Conservation (phyloP, 2,797 vertebrate genomes). For the Graptemys geographica region DNA sequence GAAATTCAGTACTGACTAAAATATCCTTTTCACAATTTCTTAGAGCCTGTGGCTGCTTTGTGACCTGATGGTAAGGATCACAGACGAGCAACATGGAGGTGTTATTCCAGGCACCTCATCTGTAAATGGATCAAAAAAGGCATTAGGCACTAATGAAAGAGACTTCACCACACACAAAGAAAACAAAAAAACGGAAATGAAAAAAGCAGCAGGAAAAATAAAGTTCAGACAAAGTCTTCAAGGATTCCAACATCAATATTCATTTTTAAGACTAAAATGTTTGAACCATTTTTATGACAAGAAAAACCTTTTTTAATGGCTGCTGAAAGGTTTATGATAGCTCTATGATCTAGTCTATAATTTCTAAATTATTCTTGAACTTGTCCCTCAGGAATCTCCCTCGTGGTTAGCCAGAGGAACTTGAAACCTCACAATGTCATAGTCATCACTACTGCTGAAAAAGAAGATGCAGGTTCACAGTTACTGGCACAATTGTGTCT, state of each 20-base stretch:
- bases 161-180: slow-evolving; percentile 12
- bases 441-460: background rate
- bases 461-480: background rate
- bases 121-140: slow-evolving; percentile 50
- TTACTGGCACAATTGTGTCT: background rate
- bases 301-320: slow-evolving; percentile 78
- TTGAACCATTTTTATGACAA: slow-evolving; percentile 61
- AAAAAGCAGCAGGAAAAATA: slow-evolving; percentile 73
- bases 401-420: slow-evolving; percentile 2
- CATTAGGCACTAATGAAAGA: slow-evolving; percentile 54
- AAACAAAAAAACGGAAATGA: slow-evolving; percentile 71
- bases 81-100: slow-evolving; percentile 23
- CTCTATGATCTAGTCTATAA: slow-evolving; percentile 74
- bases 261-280: slow-evolving; percentile 63
- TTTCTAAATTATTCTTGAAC: slow-evolving; percentile 74
- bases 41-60: background rate
- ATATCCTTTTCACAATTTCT: background rate
- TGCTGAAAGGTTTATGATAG: slow-evolving; percentile 81
- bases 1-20: background rate
- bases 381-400: slow-evolving; percentile 43
- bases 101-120: slow-evolving; percentile 45
- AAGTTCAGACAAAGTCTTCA: slow-evolving; percentile 75
- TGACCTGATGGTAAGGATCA: background rate
- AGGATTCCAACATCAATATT: slow-evolving; percentile 72
- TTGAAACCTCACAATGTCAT: background rate